Conservation (phyloP, 2,888 invertebrate species). For the Nymphalis c-album region DNA sequence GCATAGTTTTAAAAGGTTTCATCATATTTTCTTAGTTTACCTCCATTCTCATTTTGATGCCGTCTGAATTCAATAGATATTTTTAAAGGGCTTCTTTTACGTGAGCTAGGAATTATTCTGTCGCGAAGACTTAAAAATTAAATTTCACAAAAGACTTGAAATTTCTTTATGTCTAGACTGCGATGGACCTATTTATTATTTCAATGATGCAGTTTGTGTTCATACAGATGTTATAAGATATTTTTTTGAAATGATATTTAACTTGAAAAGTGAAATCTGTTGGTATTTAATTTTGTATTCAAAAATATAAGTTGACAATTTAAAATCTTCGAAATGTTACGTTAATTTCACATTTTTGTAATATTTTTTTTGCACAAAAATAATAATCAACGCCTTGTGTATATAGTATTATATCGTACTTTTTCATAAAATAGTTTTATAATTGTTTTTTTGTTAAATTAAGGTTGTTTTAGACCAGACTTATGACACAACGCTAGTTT, state of each 20-base stretch:
- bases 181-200: slow-evolving; percentile 7
- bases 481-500: too few species aligned
- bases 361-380: too few species aligned
- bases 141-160: slow-evolving; percentile 22
- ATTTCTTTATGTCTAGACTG: slow-evolving; percentile 25
- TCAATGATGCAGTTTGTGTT: not conserved
- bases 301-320: too few species aligned
- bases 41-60: slow-evolving; percentile 29
- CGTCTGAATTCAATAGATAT: slow-evolving; percentile 31
- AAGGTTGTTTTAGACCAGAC: too few species aligned
- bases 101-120: slow-evolving; percentile 26
- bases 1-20: slow-evolving; percentile 24
- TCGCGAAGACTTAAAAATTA: slow-evolving; percentile 23
- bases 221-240: too few species aligned
- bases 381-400: too few species aligned
- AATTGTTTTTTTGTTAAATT: too few species aligned
- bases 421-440: too few species aligned
- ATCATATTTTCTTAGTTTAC: slow-evolving; percentile 35
- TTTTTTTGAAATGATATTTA: not conserved
- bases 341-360: too few species aligned
- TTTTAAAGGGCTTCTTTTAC: slow-evolving; percentile 33
- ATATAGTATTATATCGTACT: too few species aligned
- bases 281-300: not conserved
- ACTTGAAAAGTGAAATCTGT: not conserved
- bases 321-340: too few species aligned